A percentile compares a stretch with the other conserved stretches of the same genome.
Evolutionary conservation across 2,888 invertebrate genomes (phyloP).

Genomic region (Polietes domitor): DNA sequence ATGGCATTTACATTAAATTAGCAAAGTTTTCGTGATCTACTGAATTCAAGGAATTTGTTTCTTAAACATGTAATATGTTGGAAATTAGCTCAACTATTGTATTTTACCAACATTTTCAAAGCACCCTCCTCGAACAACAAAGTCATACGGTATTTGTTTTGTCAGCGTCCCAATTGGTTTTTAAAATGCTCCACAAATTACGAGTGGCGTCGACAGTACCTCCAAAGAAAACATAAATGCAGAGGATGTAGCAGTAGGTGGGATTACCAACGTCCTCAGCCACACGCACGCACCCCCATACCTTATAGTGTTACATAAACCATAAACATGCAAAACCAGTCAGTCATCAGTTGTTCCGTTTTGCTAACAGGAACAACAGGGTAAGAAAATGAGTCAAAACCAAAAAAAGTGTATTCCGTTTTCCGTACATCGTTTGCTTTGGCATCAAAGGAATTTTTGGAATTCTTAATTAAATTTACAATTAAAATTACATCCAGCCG

Average conservation of each 20-base stretch:
- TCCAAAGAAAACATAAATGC: neutral
- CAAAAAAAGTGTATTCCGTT: conserved; percentile 43
- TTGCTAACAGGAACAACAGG: conserved; percentile 32
- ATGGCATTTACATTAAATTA: too few relatives aligned
- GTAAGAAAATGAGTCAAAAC: conserved; percentile 22
- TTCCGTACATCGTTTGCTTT: conserved; percentile 37
- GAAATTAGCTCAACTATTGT: neutral
- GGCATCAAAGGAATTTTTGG: conserved; percentile 75
- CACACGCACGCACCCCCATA: neutral
- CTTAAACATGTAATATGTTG: too few relatives aligned
- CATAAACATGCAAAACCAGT: conserved; percentile 44
- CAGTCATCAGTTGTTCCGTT: conserved; percentile 44
- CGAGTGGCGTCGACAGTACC: neutral
- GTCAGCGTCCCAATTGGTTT: conserved; percentile 42
- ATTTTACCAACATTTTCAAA: neutral
- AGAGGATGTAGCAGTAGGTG: neutral
- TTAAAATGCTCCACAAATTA: conserved; percentile 13
- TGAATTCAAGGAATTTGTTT: too few relatives aligned
- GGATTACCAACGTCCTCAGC: neutral
- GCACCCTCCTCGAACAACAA: neutral
- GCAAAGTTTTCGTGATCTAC: too few relatives aligned
- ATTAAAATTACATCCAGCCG: conserved; percentile 74
- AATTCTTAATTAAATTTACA: conserved; percentile 78
- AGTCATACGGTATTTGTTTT: conserved; percentile 42
- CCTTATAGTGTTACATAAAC: conserved; percentile 25